phyloP scores from a whole-genome alignment of 2,797 vertebrate genomes.

The Chiroxiphia lanceolata region DNA sequence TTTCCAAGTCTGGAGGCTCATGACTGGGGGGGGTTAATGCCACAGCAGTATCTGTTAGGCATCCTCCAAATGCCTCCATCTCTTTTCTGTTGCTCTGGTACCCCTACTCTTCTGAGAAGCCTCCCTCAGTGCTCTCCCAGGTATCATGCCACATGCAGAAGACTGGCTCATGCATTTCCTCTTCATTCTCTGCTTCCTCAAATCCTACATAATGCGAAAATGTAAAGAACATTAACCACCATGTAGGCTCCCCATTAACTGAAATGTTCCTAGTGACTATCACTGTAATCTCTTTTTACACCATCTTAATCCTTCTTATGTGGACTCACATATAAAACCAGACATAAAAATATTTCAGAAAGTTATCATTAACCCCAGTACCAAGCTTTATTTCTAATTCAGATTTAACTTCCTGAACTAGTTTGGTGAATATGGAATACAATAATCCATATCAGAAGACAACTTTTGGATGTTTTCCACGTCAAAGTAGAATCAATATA shows the following conservation, averaged over 20 bases:
- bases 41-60: neutral
- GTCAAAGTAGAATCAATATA: neutral
- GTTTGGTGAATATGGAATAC: neutral
- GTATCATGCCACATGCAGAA: neutral
- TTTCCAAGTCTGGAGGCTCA: neutral
- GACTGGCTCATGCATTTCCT: neutral
- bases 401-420: neutral
- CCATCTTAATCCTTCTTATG: neutral
- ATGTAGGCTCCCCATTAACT: neutral
- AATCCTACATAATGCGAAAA: neutral
- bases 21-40: neutral
- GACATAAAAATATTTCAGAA: neutral
- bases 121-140: neutral
- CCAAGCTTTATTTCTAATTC: neutral
- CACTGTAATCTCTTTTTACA: neutral
- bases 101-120: neutral
- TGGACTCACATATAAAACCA: neutral
- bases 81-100: neutral
- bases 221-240: neutral
- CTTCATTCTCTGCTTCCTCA: neutral
- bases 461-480: neutral
- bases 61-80: neutral
- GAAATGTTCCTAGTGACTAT: neutral
- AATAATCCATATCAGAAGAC: neutral
- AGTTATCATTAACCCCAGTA: neutral